Conservation (phyloP, 2,888 invertebrate species). For the Empis stercorea region DNA sequence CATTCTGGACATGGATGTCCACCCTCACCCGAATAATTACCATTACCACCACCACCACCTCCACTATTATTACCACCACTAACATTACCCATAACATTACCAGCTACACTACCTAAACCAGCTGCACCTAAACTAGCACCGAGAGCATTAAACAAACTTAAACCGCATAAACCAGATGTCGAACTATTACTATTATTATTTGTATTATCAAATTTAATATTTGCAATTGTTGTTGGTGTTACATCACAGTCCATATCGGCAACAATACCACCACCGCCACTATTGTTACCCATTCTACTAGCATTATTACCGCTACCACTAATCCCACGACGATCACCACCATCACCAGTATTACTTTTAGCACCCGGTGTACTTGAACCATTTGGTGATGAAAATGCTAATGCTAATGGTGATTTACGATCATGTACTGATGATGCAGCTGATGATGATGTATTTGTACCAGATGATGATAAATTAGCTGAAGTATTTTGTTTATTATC, state of each 20-base stretch:
- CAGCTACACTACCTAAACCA: constrained; percentile 1
- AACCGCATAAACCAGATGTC: constrained; percentile 31
- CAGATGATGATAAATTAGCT: constrained; percentile 5
- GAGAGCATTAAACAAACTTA: constrained; percentile 1
- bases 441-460: constrained; percentile 16
- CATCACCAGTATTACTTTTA: constrained; percentile 7
- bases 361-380: constrained; percentile 8
- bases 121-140: constrained; percentile 18
- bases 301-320: constrained; percentile 13
- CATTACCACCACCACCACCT: constrained; percentile 12
- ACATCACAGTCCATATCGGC: constrained; percentile 12
- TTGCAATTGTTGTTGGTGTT: constrained; percentile 14
- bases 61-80: constrained; percentile 9
- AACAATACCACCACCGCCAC: constrained; percentile 7
- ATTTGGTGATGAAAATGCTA: constrained; percentile 12
- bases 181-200: constrained; percentile 20
- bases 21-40: constrained; percentile 32
- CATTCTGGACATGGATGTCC: constrained; percentile 69
- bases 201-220: constrained; percentile 25
- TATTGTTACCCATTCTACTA: constrained; percentile 10
- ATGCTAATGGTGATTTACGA: constrained; percentile 19
- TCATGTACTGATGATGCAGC: constrained; percentile 19
- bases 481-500: constrained; percentile 23
- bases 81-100: neutral
- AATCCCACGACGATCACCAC: constrained; percentile 11